Evolutionary conservation across 2,113 vertebrate genomes (phyloP), one percentile per base, ranked within the genome.

Genomic region (Holacanthus passer): DNA sequence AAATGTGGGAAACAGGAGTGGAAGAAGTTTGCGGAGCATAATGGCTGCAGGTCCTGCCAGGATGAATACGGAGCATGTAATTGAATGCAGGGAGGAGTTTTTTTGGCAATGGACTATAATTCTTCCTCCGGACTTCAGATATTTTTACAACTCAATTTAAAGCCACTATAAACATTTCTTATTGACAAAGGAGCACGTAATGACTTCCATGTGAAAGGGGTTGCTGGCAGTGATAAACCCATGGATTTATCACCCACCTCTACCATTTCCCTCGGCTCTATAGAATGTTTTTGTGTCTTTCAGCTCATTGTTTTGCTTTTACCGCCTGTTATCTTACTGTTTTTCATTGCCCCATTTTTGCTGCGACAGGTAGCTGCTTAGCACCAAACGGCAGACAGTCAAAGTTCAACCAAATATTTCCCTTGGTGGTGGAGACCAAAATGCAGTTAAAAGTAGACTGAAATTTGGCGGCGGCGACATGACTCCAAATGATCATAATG

Each of bases 21-120:
- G 62, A 56, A 13, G 35, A 68, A 14, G 31, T 62, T 71, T 75
- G 32, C 27, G 17, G 52, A 78, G 65, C 31, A 29, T 24, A 65
- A 71, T 63, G 53, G 32, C 9, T 16, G n/a, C 41, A 45, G 62
- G 24, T 73, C 60, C 31, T 70, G 77, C 63, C 73, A 81, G 73
- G 77, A 81, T 73, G 59, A 60, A 75, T 59, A 68, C 71, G 82
- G 45, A 72, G 60, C 69, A 66, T 70, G 63, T 72, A 75, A 83
- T 37, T 55, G 45, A 77, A 69, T 62, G 17, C 12, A 12, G 47
- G 37, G 43, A 68, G 48, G 48, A 37, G 55, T 71, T 74, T 2
- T 69, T 77, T 39, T 50, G 43, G 39, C 10, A 1, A 47, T 43
- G 4, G 53, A 17, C 22, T n/a, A 32, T 64, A 12, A 7, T 22